Percentiles rank a stretch among this genome's conserved stretches.
phyloP scores from a whole-genome alignment of 2,797 vertebrate genomes.

The Propithecus perrieri region DNA sequence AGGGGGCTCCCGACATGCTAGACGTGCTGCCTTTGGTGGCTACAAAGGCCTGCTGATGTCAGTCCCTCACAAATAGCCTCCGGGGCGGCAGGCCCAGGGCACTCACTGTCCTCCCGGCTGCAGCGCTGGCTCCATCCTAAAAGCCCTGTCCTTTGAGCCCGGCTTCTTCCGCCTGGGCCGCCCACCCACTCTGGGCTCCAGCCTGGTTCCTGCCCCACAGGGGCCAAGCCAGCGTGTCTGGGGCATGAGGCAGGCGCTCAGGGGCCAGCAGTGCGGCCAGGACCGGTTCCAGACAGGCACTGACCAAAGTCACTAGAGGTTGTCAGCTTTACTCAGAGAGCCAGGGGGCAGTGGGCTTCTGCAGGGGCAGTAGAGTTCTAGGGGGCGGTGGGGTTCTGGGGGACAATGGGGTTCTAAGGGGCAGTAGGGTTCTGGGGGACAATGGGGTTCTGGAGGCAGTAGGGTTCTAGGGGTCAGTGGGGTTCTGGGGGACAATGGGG shows the following conservation, averaged over 20 bases:
- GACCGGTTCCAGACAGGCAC: neutral
- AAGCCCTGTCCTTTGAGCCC: neutral
- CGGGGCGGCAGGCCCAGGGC: accelerated
- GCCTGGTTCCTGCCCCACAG: neutral
- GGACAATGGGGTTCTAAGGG: too few species aligned
- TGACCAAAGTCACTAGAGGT: accelerated
- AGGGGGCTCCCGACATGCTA: neutral
- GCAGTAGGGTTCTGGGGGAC: too few species aligned
- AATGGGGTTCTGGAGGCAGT: too few species aligned
- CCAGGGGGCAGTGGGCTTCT: too few species aligned
- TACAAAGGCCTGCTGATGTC: accelerated
- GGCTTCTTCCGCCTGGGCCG: neutral
- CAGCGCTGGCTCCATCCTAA: neutral
- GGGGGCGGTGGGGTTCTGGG: neutral
- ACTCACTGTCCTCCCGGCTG: neutral
- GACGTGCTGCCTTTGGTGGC: neutral
- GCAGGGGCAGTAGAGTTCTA: too few species aligned
- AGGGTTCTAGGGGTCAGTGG: too few species aligned
- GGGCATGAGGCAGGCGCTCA: neutral
- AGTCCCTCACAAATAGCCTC: neutral
- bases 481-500: too few species aligned
- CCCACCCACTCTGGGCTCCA: neutral
- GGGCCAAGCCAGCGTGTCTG: neutral
- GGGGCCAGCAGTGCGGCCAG: neutral
- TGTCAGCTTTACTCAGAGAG: neutral